Percentiles rank a stretch among this genome's conserved stretches.
Evolutionary conservation across 37 sponge, comb jelly and placozoan genomes (phyloP).

Genomic region (Bolinopsis microptera): DNA sequence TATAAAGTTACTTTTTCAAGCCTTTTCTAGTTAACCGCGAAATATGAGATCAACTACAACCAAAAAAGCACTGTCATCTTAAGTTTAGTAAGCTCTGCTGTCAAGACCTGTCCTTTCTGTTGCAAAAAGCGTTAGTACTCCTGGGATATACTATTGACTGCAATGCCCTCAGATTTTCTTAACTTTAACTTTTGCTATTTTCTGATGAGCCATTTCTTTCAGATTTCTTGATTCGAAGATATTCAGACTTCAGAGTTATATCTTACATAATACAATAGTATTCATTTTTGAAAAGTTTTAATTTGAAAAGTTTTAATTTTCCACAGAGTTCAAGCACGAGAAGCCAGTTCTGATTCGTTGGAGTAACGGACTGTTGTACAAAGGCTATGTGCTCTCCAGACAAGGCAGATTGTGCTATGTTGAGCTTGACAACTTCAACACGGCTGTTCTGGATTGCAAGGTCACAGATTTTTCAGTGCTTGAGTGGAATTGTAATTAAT

Average conservation of each 20-base stretch:
- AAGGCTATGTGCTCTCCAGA: not conserved
- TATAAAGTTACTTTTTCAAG: not conserved
- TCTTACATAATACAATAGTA: no score
- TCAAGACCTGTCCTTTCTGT: not conserved
- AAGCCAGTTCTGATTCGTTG: slow-evolving; percentile 13
- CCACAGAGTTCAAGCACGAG: not conserved
- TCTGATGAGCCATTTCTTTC: no score
- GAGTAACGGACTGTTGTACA: slow-evolving; percentile 13
- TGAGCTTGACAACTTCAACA: not conserved
- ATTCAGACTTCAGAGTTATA: no score
- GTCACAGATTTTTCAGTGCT: not conserved
- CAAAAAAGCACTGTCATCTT: not conserved
- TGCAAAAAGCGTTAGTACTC: not conserved
- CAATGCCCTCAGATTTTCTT: not conserved
- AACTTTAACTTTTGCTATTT: not conserved
- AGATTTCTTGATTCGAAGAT: no score
- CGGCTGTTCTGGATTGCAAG: slow-evolving; percentile 2
- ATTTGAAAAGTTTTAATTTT: not conserved
- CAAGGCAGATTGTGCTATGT: not conserved
- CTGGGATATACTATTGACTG: not conserved
- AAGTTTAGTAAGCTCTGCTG: not conserved
- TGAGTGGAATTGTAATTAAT: not conserved
- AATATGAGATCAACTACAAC: not conserved
- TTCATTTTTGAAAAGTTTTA: no score
- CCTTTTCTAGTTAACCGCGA: not conserved